Conservation (phyloP, 2,888 invertebrate genomes). For the Eupithecia tripunctaria region DNA sequence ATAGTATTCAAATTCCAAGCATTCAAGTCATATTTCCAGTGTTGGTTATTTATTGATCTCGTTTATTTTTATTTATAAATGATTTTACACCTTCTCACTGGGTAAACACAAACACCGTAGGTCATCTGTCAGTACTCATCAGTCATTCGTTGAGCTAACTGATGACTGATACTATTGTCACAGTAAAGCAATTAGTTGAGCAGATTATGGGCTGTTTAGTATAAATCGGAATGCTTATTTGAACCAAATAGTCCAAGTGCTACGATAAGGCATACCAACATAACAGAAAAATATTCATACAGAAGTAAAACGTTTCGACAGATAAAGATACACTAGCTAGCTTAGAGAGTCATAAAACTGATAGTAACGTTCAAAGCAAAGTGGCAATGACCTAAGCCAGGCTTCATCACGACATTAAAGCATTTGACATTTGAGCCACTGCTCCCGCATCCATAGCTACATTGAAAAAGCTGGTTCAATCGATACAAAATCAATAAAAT, state of each 20-base stretch:
- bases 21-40: not conserved
- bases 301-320: not conserved
- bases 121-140: too few relatives aligned
- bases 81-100: too few relatives aligned
- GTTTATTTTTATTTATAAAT: not conserved
- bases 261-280: not conserved
- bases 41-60: not conserved
- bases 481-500: not conserved
- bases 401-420: slow-evolving; percentile 45
- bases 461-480: slow-evolving; percentile 20
- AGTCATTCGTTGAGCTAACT: too few relatives aligned
- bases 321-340: slow-evolving; percentile 7
- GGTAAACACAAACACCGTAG: too few relatives aligned
- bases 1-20: not conserved
- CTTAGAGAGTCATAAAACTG: slow-evolving; percentile 22
- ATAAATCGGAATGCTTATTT: not conserved
- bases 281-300: not conserved
- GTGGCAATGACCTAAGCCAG: slow-evolving; percentile 40
- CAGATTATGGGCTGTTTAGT: too few relatives aligned
- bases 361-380: slow-evolving; percentile 36
- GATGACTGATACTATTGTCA: too few relatives aligned
- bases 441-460: slow-evolving; percentile 33
- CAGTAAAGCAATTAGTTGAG: too few relatives aligned
- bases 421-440: slow-evolving; percentile 49
- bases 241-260: not conserved